Evolutionary conservation across 2,888 invertebrate genomes (phyloP).

Genomic region (Amiota mariae): DNA sequence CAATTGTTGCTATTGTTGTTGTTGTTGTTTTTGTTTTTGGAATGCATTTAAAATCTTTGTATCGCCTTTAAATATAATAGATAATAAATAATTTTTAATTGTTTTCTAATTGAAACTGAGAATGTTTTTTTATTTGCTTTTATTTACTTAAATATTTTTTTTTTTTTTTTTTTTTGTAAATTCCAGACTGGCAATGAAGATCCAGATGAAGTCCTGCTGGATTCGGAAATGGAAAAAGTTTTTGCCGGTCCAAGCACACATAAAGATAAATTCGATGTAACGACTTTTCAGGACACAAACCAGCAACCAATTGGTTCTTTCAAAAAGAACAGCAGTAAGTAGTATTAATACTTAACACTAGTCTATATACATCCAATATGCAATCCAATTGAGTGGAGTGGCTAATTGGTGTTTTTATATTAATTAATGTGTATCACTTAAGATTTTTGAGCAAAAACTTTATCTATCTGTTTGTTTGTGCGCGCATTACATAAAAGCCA

Average conservation of each 20-base stretch:
- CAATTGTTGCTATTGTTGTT: no score
- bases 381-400: no score
- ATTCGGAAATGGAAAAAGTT: slow-evolving; percentile 92
- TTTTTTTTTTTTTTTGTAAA: background rate
- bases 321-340: slow-evolving; percentile 65
- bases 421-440: no score
- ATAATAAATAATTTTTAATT: slow-evolving; percentile 1
- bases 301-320: slow-evolving; percentile 66
- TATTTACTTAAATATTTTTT: background rate
- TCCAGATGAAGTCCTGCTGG: slow-evolving; percentile 82
- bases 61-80: background rate
- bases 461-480: no score
- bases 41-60: no score
- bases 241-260: slow-evolving; percentile 81
- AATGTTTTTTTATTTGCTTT: slow-evolving; percentile 1
- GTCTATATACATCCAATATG: no score
- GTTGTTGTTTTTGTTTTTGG: no score
- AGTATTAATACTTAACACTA: no score
- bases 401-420: no score
- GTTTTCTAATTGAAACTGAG: background rate
- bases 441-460: no score
- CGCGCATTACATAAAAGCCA: no score
- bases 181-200: slow-evolving; percentile 76
- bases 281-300: slow-evolving; percentile 74
- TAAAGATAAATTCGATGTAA: slow-evolving; percentile 77